Percentiles rank a stretch among this genome's conserved stretches.
These are phyloP conservation scores for Smittia aterrima DNA, from an alignment of 2,888 invertebrate genomes.

Conservation along the genomic window DNA sequence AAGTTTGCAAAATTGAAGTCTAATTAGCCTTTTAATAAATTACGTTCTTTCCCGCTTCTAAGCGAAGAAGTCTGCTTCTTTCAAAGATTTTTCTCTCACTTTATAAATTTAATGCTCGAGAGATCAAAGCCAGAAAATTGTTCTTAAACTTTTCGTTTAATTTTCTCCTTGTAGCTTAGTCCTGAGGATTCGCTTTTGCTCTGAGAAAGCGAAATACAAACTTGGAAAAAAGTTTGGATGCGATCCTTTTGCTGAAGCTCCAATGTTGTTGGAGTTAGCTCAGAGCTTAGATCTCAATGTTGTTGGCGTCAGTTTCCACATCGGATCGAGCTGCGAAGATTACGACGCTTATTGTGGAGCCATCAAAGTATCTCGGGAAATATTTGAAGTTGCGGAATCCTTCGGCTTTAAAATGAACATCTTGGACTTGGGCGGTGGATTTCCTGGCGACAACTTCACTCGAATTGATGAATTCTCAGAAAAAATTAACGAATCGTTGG, in stretches of 20 bases:
- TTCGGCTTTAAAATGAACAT: conserved; percentile 33
- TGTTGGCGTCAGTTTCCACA: conserved; percentile 39
- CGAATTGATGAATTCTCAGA: conserved; percentile 13
- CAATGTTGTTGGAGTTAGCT: conserved; percentile 18
- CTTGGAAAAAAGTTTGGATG: conserved; percentile 41
- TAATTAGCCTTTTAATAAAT: not conserved
- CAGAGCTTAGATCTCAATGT: conserved; percentile 29
- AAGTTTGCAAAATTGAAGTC: not conserved
- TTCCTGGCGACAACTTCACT: conserved; percentile 7
- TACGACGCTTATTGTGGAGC: conserved; percentile 56
- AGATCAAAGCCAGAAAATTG: no score
- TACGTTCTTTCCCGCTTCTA: not conserved
- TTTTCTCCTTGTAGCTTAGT: conserved; percentile 49
- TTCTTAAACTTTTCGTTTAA: no score
- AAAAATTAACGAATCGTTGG: conserved; percentile 37
- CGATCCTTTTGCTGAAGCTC: conserved; percentile 48
- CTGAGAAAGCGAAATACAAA: conserved; percentile 48
- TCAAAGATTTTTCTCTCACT: no score
- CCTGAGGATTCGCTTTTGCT: conserved; percentile 52
- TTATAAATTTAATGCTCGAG: no score
- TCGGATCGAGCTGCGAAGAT: conserved; percentile 45
- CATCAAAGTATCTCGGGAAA: conserved; percentile 52
- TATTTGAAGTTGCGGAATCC: conserved; percentile 53
- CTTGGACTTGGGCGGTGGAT: conserved; percentile 42
- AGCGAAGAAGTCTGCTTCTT: no score